Percentiles rank a stretch among this genome's conserved stretches.
Evolutionary conservation across 2,113 vertebrate species (phyloP).

Genomic region (Euleptes europaea): DNA sequence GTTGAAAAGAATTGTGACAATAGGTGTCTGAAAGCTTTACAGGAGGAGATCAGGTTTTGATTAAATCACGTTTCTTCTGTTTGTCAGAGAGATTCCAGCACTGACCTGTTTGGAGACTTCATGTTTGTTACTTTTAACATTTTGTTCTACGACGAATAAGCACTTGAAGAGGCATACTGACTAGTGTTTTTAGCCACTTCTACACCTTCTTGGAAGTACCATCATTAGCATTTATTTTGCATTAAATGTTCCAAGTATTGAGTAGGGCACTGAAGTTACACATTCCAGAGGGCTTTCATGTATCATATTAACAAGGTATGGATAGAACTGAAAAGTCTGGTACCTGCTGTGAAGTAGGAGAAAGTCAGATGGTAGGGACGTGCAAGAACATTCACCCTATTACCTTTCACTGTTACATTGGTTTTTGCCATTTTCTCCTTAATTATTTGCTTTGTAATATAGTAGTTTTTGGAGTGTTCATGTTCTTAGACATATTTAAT

Average conservation of each 20-base stretch:
- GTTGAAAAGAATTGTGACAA: too few relatives aligned
- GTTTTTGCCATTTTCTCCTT: not conserved
- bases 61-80: not conserved
- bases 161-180: not conserved
- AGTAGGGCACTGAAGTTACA: not conserved
- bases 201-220: not conserved
- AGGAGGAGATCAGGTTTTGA: not conserved
- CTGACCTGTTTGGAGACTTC: not conserved
- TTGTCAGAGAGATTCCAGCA: not conserved
- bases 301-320: not conserved
- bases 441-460: not conserved
- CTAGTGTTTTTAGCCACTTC: not conserved
- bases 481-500: not conserved
- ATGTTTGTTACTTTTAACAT: not conserved
- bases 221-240: not conserved
- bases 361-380: not conserved
- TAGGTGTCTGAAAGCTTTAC: not conserved
- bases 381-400: not conserved
- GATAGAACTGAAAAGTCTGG: not conserved
- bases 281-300: not conserved
- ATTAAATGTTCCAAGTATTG: not conserved
- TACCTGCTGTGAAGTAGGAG: not conserved
- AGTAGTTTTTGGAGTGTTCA: not conserved
- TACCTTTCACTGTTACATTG: not conserved
- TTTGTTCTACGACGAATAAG: not conserved